phyloP scores from a whole-genome alignment of 1,140 invertebrate species.

The Cyclargus thomasi region DNA sequence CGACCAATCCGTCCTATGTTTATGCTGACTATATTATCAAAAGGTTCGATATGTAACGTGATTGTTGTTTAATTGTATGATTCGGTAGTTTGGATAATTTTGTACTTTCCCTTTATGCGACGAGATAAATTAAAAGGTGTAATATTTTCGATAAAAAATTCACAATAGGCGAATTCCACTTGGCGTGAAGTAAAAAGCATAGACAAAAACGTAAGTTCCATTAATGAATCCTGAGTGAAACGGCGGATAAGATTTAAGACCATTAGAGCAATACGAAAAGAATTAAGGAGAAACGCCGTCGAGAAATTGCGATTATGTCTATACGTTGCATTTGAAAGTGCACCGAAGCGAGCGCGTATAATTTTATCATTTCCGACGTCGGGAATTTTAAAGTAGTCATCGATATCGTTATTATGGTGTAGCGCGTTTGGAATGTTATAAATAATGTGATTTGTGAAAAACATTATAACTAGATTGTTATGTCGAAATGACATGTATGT shows the following conservation, averaged over 20 bases:
- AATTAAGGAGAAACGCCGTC: not conserved
- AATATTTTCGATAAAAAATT: not conserved
- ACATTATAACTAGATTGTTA: no score
- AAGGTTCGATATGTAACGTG: conserved; percentile 17
- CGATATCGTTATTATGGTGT: not conserved
- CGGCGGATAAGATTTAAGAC: not conserved
- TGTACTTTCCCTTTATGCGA: no score
- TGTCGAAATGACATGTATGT: no score
- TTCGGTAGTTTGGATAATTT: not conserved
- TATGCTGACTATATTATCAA: conserved; percentile 14
- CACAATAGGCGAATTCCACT: not conserved
- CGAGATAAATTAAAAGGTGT: no score
- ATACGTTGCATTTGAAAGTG: conserved; percentile 1
- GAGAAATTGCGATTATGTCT: not conserved
- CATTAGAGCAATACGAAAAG: not conserved
- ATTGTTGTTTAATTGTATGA: conserved; percentile 18
- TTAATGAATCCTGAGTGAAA: not conserved
- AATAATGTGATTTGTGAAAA: no score
- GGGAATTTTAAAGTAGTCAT: not conserved
- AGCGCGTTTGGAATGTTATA: no score
- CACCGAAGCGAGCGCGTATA: not conserved
- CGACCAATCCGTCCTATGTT: conserved; percentile 25
- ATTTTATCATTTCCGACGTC: not conserved
- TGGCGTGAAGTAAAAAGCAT: no score
- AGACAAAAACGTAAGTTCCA: not conserved